Percentiles rank a stretch among this genome's conserved stretches.
phyloP scores from a whole-genome alignment of 2,113 vertebrate genomes.

The Pseudois nayaur region DNA sequence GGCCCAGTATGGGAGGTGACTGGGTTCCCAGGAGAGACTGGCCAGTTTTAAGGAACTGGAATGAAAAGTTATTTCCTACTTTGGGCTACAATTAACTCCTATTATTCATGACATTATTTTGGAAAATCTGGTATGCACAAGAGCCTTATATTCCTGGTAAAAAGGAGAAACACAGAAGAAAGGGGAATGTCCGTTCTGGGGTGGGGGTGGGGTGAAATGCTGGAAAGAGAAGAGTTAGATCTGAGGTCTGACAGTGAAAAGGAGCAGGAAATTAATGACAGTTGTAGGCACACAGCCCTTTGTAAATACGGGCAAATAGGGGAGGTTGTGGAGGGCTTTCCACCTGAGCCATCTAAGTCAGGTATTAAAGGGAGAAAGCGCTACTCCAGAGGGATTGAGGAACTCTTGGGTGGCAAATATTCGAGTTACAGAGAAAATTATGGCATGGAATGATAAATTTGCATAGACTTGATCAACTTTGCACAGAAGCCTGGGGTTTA shows the following conservation, averaged over 20 bases:
- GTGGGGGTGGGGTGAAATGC: accelerated
- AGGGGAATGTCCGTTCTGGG: neutral
- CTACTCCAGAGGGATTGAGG: neutral
- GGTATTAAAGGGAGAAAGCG: neutral
- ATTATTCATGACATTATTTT: neutral
- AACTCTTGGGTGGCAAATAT: neutral
- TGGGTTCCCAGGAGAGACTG: neutral
- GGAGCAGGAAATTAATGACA: neutral
- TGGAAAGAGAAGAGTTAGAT: neutral
- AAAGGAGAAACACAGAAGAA: neutral
- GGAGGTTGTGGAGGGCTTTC: neutral
- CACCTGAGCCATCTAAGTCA: neutral
- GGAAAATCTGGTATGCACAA: neutral
- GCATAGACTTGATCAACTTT: neutral
- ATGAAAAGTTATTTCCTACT: neutral
- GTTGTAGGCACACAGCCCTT: neutral
- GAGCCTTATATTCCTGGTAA: neutral
- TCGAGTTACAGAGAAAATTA: neutral
- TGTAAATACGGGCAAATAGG: neutral
- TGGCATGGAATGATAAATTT: neutral
- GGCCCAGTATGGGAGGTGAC: accelerated
- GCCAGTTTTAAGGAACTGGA: neutral
- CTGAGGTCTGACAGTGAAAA: neutral
- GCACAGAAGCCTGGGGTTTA: neutral
- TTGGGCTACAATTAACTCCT: neutral